phyloP scores from a whole-genome alignment of 2,888 invertebrate genomes.

The Drosophila leonis region DNA sequence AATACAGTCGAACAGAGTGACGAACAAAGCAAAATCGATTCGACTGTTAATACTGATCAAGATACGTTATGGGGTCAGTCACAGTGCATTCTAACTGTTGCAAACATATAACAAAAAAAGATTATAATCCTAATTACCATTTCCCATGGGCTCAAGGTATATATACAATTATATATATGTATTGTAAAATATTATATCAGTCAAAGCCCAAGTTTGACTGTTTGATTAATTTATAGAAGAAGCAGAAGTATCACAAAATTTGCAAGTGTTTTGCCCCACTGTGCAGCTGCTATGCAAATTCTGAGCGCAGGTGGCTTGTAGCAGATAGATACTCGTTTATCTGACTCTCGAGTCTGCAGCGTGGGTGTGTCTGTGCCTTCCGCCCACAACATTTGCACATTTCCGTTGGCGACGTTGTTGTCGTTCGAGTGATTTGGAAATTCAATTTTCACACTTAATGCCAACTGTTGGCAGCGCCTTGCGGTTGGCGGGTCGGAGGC shows the following conservation, averaged over 20 bases:
- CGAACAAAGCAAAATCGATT: too few species aligned
- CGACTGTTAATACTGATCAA: too few species aligned
- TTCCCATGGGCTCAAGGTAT: too few species aligned
- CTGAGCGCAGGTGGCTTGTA: slow-evolving; percentile 58
- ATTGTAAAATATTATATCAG: too few species aligned
- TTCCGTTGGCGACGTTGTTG: slow-evolving; percentile 58
- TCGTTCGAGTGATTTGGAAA: slow-evolving; percentile 76
- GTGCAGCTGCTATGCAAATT: slow-evolving; percentile 67
- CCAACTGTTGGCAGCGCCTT: slow-evolving; percentile 55
- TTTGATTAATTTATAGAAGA: background rate
- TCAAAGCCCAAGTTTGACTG: too few species aligned
- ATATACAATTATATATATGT: too few species aligned
- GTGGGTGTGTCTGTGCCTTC: slow-evolving; percentile 8
- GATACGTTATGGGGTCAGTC: too few species aligned
- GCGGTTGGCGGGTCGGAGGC: slow-evolving; percentile 13
- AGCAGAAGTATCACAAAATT: background rate
- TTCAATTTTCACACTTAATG: slow-evolving; percentile 80
- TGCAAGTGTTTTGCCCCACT: slow-evolving; percentile 20
- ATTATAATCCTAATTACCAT: too few species aligned
- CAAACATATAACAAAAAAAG: too few species aligned
- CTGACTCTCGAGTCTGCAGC: slow-evolving; percentile 14
- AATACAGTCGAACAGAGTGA: too few species aligned
- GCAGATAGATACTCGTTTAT: slow-evolving; percentile 42
- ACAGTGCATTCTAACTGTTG: too few species aligned
- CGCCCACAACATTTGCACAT: slow-evolving; percentile 76